These are phyloP conservation scores for Panurus biarmicus DNA, from an alignment of 2,113 vertebrate genomes.

Conservation along the genomic window DNA sequence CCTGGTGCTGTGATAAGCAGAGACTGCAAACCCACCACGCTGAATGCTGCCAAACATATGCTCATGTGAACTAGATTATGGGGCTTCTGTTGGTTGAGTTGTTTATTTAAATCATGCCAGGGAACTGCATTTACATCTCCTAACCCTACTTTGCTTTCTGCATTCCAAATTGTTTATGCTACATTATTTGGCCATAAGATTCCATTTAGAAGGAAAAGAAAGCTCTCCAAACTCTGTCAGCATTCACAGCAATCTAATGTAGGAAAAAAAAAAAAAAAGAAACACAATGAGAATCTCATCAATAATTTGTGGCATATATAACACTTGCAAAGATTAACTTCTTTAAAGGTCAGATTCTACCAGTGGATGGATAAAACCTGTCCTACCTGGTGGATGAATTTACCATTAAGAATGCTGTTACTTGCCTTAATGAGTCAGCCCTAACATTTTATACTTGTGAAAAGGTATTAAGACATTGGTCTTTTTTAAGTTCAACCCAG, in stretches of 20 bases:
- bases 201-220: neutral
- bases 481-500: neutral
- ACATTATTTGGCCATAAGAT: neutral
- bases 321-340: neutral
- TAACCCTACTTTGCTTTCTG: neutral
- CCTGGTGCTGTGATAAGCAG: conserved; percentile 15
- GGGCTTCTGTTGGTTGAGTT: neutral
- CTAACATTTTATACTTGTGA: neutral
- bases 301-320: neutral
- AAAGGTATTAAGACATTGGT: neutral
- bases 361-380: neutral
- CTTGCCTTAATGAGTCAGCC: neutral
- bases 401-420: neutral
- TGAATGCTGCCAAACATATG: conserved; percentile 30
- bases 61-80: neutral
- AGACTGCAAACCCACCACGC: neutral
- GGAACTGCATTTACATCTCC: neutral
- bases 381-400: neutral
- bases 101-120: neutral
- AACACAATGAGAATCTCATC: neutral
- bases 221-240: neutral
- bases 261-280: neutral
- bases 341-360: neutral
- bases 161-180: neutral
- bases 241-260: neutral